phyloP scores from a whole-genome alignment of 2,888 invertebrate species.

The Dynastes grantii region DNA sequence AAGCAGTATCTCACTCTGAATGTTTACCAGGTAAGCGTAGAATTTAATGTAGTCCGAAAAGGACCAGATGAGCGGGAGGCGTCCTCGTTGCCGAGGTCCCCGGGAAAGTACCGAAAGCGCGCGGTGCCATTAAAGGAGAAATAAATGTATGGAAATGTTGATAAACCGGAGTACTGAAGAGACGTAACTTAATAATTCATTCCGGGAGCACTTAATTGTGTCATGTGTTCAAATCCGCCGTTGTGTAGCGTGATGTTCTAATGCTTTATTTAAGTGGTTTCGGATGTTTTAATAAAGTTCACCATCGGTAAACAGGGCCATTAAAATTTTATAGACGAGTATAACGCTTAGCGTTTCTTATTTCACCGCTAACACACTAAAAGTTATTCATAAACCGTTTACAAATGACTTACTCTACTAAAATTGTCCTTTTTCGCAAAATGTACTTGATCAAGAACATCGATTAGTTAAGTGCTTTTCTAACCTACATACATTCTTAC shows the following conservation, averaged over 20 bases:
- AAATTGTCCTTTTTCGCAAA: too few species aligned
- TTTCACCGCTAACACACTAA: not conserved
- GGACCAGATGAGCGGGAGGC: constrained; percentile 16
- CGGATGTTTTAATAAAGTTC: constrained; percentile 42
- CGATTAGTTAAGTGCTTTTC: too few species aligned
- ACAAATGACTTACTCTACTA: not conserved
- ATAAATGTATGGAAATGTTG: constrained; percentile 50
- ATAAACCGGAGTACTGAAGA: constrained; percentile 48
- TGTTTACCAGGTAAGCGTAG: constrained; percentile 34
- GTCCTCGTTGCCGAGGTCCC: not conserved
- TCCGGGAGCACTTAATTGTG: constrained; percentile 55
- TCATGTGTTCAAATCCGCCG: constrained; percentile 52
- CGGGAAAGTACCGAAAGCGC: constrained; percentile 35
- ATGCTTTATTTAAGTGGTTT: constrained; percentile 36
- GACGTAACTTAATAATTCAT: constrained; percentile 51
- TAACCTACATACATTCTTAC: too few species aligned
- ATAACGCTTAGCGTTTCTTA: constrained; percentile 39
- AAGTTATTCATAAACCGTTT: constrained; percentile 8
- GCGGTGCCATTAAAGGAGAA: constrained; percentile 38
- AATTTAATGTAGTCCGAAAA: constrained; percentile 43
- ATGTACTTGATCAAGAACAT: too few species aligned
- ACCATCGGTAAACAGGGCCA: constrained; percentile 35
- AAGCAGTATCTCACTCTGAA: constrained; percentile 24
- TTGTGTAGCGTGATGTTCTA: constrained; percentile 19
- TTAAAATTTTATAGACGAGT: constrained; percentile 41